Conservation (phyloP, 1,140 invertebrate genomes). For the Conus betulinus region DNA sequence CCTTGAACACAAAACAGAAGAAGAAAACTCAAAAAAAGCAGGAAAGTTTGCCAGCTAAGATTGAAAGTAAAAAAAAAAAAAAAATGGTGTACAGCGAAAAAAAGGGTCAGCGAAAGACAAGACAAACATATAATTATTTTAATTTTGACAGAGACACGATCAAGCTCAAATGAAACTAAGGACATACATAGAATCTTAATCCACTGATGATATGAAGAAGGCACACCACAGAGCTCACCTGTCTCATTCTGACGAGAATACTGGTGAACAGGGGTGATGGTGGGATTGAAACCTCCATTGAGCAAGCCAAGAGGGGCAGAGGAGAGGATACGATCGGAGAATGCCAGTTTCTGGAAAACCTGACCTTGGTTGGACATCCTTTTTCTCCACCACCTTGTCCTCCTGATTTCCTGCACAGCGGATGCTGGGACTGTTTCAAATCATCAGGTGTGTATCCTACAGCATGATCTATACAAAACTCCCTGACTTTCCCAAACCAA, state of each 20-base stretch:
- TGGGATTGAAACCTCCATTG: neutral
- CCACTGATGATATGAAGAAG: neutral
- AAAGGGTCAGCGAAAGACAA: too few relatives aligned
- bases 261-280: neutral
- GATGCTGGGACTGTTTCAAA: too few relatives aligned
- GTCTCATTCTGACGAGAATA: neutral
- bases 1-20: too few relatives aligned
- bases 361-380: neutral
- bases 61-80: too few relatives aligned
- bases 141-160: neutral
- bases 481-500: too few relatives aligned
- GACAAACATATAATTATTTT: neutral
- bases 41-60: too few relatives aligned
- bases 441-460: too few relatives aligned
- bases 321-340: neutral
- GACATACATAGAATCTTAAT: neutral
- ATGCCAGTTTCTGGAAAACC: neutral
- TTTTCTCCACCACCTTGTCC: conserved; percentile 1
- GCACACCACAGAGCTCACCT: neutral
- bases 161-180: conserved; percentile 1
- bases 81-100: too few relatives aligned
- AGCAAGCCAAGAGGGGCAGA: neutral
- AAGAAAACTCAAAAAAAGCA: too few relatives aligned
- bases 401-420: neutral
- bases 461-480: too few relatives aligned